These are phyloP conservation scores for Dendronephthya gigantea DNA, from an alignment of 64 coral and sea anemone species.

Conservation along the genomic window DNA sequence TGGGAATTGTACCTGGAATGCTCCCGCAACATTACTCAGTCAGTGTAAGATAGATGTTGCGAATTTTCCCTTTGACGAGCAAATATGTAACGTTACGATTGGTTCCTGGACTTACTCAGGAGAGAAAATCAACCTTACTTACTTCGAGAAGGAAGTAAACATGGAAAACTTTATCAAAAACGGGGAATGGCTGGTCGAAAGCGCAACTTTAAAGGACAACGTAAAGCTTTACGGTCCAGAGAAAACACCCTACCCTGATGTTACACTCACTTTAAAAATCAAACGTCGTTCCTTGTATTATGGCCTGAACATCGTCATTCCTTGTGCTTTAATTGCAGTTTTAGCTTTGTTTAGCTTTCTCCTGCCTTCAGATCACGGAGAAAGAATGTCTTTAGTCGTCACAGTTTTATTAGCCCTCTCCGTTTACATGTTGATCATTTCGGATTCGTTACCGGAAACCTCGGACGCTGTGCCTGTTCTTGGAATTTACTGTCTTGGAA, in stretches of 20 bases:
- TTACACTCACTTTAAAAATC: background rate
- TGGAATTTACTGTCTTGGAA: background rate
- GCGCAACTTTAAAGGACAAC: background rate
- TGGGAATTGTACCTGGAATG: background rate
- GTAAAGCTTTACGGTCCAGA: background rate
- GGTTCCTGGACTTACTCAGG: background rate
- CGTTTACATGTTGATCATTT: background rate
- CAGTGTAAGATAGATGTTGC: background rate
- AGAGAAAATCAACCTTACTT: background rate
- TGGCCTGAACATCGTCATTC: background rate
- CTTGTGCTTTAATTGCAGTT: background rate
- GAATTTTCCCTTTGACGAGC: background rate
- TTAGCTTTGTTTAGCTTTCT: background rate
- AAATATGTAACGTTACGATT: background rate
- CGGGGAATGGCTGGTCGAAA: background rate
- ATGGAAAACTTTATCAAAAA: background rate
- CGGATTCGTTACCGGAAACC: background rate
- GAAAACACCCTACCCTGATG: background rate
- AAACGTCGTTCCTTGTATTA: slow-evolving; percentile 1
- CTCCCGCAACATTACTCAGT: background rate
- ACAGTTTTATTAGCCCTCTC: background rate
- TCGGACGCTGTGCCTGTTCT: background rate
- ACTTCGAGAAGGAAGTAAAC: background rate
- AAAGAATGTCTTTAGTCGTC: background rate
- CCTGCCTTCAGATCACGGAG: slow-evolving; percentile 1